Percentiles rank a stretch among this genome's conserved stretches.
phyloP scores from a whole-genome alignment of 1,140 invertebrate species.

The Drosophila sproati region DNA sequence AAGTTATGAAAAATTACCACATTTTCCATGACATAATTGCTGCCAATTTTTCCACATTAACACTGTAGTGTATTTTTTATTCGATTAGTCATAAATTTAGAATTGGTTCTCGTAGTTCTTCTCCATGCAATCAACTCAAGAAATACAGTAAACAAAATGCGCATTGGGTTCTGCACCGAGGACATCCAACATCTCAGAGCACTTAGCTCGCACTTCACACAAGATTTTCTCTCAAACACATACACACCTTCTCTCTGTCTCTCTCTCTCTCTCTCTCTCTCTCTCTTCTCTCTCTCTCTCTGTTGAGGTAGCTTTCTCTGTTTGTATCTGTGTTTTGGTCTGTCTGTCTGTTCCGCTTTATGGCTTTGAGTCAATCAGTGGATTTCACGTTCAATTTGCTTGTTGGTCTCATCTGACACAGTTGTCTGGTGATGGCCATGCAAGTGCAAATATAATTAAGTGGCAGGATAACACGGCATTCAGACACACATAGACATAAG shows the following conservation, averaged over 20 bases:
- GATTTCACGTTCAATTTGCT: constrained; percentile 75
- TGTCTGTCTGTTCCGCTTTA: background rate
- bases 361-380: constrained; percentile 55
- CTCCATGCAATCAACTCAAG: constrained; percentile 5
- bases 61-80: constrained; percentile 1
- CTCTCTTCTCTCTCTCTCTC: background rate
- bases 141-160: constrained; percentile 30
- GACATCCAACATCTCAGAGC: constrained; percentile 33
- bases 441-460: constrained; percentile 75
- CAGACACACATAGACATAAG: constrained; percentile 20
- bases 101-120: background rate
- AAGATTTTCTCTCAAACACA: background rate
- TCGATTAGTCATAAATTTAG: background rate
- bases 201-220: constrained; percentile 30
- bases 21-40: background rate
- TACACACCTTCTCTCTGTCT: background rate
- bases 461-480: constrained; percentile 53
- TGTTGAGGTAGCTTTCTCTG: background rate
- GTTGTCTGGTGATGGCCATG: constrained; percentile 40
- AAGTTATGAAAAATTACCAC: too few relatives aligned
- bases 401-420: constrained; percentile 43
- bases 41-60: too few relatives aligned
- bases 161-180: constrained; percentile 8
- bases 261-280: background rate
- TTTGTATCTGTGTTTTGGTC: background rate